phyloP scores from a whole-genome alignment of 2,113 vertebrate species.

The Alces alces region DNA sequence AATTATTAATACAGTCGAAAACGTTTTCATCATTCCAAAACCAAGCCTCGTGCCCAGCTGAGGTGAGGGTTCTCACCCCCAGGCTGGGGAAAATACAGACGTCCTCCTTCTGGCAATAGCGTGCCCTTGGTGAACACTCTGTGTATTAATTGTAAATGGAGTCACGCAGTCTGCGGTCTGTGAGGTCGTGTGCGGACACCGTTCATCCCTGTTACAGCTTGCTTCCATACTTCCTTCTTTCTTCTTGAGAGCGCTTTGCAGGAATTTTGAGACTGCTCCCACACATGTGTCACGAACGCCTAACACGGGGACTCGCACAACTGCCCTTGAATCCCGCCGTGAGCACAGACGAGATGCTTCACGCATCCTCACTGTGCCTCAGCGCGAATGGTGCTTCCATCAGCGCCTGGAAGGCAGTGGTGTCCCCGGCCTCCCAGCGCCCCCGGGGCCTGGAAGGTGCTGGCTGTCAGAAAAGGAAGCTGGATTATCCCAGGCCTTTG shows the following conservation, averaged over 20 bases:
- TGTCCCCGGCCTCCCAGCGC: fast-evolving
- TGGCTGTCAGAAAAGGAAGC: background rate
- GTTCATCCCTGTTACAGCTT: background rate
- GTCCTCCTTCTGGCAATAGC: fast-evolving
- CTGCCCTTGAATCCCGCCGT: background rate
- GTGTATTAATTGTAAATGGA: fast-evolving
- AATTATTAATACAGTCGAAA: background rate
- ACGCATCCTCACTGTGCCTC: background rate
- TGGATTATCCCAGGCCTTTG: background rate
- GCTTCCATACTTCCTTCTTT: background rate
- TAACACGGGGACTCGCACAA: background rate
- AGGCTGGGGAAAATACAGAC: background rate
- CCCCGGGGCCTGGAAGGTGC: fast-evolving
- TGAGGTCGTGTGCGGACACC: too few relatives aligned
- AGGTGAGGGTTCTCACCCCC: fast-evolving
- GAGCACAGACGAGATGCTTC: background rate
- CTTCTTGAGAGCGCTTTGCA: background rate
- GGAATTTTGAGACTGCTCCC: background rate
- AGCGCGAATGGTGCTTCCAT: fast-evolving
- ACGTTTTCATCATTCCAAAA: background rate
- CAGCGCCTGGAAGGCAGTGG: fast-evolving
- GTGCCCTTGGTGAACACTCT: background rate
- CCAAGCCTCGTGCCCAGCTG: background rate
- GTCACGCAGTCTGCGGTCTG: background rate
- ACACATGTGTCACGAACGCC: background rate